A percentile compares a stretch with the other conserved stretches of the same genome.
These are phyloP conservation scores for Tapirus terrestris DNA, from an alignment of 2,113 vertebrate genomes.

Conservation along the genomic window DNA sequence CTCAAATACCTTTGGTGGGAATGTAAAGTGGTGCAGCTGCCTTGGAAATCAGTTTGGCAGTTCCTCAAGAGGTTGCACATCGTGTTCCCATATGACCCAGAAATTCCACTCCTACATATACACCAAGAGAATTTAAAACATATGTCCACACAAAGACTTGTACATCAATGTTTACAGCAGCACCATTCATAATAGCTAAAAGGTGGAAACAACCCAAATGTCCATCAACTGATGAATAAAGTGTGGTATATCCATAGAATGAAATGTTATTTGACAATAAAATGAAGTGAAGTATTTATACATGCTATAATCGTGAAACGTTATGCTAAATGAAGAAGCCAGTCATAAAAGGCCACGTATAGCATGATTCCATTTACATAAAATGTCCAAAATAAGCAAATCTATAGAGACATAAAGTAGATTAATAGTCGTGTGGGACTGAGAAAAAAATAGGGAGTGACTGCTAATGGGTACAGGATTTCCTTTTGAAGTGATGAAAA, in stretches of 20 bases:
- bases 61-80: neutral
- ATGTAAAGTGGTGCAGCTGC: neutral
- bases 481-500: neutral
- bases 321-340: neutral
- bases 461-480: neutral
- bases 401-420: neutral
- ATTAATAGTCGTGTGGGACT: neutral
- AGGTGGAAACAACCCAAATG: neutral
- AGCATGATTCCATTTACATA: neutral
- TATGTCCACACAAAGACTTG: neutral
- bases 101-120: neutral
- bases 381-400: neutral
- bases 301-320: neutral
- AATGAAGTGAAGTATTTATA: neutral
- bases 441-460: neutral
- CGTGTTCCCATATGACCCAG: neutral
- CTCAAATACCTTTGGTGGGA: neutral
- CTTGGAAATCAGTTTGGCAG: neutral
- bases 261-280: neutral
- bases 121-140: neutral
- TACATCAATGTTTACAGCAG: neutral
- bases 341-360: neutral
- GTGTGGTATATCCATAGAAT: neutral
- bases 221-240: neutral
- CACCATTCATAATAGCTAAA: conserved; percentile 6